Evolutionary conservation across 2,797 vertebrate species (phyloP), one percentile per base, ranked within the genome.

Genomic region (Pipistrellus pygmaeus): DNA sequence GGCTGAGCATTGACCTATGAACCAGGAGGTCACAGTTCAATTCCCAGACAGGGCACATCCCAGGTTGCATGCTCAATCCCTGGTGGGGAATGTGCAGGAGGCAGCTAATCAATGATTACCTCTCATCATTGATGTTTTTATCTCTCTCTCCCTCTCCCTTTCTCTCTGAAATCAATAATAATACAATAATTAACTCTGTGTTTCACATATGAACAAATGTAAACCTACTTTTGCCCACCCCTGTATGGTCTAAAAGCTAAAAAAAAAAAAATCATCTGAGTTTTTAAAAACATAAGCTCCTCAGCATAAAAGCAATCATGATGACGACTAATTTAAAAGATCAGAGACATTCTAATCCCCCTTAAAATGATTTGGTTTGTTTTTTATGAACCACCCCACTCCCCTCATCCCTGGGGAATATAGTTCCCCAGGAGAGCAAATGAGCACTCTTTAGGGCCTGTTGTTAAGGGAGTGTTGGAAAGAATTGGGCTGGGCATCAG

Each of bases 281-380:
- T 44, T 91, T 95, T 93, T 89, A 76, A 93, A 73, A 44, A 64
- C 23, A 32, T 8, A 27, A 60, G 18, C 21, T 27, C 66, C 35
- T 68, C 6, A 2, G n/a, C 46, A n/a, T 75, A n/a, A 92, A 90
- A 93, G 23, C 17, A 60, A 60, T 21, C 41, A 55, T 8, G 17
- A 71, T 6, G 14, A 86, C 46, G 48, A 30, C 8, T 30, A 44
- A 73, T 20, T 76, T 71, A n/a, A 21, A 41, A 75, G 76, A 88
- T 51, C 38, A 82, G 14, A 57, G 64, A 66, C n/a, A 32, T 64
- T 64, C 12, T 53, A 27, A 62, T 27, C 11, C 48, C 14, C 15
- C n/a, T 69, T 64, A 21, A 2, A n/a, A 30, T 30, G 20, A 1
- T 46, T 62, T 87, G 53, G 27, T 77, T 93, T 88, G 18, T 48